Conservation (phyloP, 2,797 vertebrate species). For the Sparus aurata region DNA sequence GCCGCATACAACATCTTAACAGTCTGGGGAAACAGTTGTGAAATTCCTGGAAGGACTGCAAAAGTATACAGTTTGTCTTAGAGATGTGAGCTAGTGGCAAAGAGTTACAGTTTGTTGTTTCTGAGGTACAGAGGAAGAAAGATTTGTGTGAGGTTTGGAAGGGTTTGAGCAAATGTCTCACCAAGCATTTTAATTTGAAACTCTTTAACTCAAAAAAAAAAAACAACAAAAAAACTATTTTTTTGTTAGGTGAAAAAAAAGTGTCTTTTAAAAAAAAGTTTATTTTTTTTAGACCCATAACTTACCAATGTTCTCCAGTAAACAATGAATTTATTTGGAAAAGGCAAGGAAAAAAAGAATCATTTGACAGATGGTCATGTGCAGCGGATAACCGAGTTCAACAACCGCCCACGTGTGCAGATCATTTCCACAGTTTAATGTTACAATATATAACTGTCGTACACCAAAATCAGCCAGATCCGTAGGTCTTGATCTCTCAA, state of each 20-base stretch:
- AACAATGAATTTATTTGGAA: conserved; percentile 7
- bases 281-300: neutral
- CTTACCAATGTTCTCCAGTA: neutral
- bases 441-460: neutral
- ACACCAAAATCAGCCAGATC: conserved; percentile 1
- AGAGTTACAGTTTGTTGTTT: conserved; percentile 15
- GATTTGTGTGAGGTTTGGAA: conserved; percentile 8
- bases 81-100: conserved; percentile 26
- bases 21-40: conserved; percentile 22
- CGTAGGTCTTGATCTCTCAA: neutral
- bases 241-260: too few relatives aligned
- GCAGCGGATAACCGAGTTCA: conserved; percentile 10
- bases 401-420: conserved; percentile 26
- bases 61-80: conserved; percentile 26
- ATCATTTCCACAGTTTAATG: conserved; percentile 20
- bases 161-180: conserved; percentile 5
- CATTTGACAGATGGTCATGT: conserved; percentile 42
- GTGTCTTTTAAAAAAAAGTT: too few relatives aligned
- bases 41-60: conserved; percentile 20
- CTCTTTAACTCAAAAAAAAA: too few relatives aligned
- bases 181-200: neutral
- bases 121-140: neutral
- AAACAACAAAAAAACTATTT: neutral
- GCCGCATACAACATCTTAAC: conserved; percentile 49
- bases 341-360: conserved; percentile 5